Base-by-base conservation (phyloP, 2,888 invertebrate genomes). In the Coleophora flavipennella region DNA sequence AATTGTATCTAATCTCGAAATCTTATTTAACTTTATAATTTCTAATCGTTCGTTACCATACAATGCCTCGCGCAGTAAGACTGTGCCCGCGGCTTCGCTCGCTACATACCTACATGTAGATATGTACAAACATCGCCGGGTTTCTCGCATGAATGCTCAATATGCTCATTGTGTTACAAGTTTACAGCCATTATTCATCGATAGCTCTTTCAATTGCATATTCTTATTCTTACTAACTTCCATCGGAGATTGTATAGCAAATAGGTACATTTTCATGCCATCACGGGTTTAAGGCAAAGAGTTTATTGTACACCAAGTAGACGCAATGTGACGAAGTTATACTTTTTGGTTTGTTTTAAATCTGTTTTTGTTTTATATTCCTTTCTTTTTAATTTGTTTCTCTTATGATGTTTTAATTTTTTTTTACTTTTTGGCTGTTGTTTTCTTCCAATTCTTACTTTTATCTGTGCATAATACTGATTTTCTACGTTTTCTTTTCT, bases 151-250 rank as follows among this genome's bases (percentile, higher is more conserved):
- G 43, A 13, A 42, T 48, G 41, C 51, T 71, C 62, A 74, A 74
- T 20, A 20, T 75, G 65, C 63, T 55, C 67, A 75, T 76, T 80
- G 77, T 75, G 54, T 20, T 20, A 20, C 20, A 20, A 20, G 29
- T 52, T 47, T 41, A 42, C 35, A 45, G 44, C 59, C 56, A 65
- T 67, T 66, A 66, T 68, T 60, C 52, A 60, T 51, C 63, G 62
- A 67, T 71, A 61, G 67, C 59, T 60, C 59, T 68, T 76, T 72
- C 71, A 76, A 77, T 68, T 66, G 67, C 52, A 48, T 54, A 57
- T 57, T 59, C 50, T 51, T 51, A 6, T 20, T 20, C 48, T 43
- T 53, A 45, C 52, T 43, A 46, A 43, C 44, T 51, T 43, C 39
- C 39, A 49, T 43, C 46, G 44, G 35, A 41, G 50, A 60, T 63